Conservation (phyloP, 1,140 invertebrate species). For the Euwallacea similis region DNA sequence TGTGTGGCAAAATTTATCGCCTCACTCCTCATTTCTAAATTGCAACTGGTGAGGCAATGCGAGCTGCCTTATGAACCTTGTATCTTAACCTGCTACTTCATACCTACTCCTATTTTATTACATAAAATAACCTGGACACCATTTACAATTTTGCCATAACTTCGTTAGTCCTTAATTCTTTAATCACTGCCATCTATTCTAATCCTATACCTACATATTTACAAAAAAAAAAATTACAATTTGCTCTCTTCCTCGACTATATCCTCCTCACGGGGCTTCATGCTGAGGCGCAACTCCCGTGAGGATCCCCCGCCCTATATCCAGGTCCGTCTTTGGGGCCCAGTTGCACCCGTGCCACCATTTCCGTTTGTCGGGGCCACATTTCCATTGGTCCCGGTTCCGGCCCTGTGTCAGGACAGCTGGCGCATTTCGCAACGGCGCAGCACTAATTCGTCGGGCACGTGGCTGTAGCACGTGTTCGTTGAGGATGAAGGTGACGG, state of each 20-base stretch:
- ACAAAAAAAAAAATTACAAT: slow-evolving; percentile 11
- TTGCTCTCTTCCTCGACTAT: slow-evolving; percentile 33
- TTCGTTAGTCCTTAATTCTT: neutral
- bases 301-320: slow-evolving; percentile 33
- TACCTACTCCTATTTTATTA: neutral
- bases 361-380: neutral
- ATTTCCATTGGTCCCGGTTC: neutral
- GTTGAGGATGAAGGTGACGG: slow-evolving; percentile 42
- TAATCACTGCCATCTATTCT: neutral
- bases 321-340: slow-evolving; percentile 22
- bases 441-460: slow-evolving; percentile 40
- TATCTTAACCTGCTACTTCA: neutral
- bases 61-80: neutral
- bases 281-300: slow-evolving; percentile 17
- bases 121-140: neutral
- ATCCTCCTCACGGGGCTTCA: slow-evolving; percentile 31
- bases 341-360: slow-evolving; percentile 1
- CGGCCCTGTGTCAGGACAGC: slow-evolving; percentile 40
- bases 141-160: no score
- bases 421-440: slow-evolving; percentile 37
- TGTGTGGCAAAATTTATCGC: no score
- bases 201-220: neutral
- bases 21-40: no score
- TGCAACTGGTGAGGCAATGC: no score
- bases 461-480: slow-evolving; percentile 46